These are phyloP conservation scores for Piliocolobus tephrosceles DNA, from an alignment of 2,113 vertebrate species.

Conservation along the genomic window DNA sequence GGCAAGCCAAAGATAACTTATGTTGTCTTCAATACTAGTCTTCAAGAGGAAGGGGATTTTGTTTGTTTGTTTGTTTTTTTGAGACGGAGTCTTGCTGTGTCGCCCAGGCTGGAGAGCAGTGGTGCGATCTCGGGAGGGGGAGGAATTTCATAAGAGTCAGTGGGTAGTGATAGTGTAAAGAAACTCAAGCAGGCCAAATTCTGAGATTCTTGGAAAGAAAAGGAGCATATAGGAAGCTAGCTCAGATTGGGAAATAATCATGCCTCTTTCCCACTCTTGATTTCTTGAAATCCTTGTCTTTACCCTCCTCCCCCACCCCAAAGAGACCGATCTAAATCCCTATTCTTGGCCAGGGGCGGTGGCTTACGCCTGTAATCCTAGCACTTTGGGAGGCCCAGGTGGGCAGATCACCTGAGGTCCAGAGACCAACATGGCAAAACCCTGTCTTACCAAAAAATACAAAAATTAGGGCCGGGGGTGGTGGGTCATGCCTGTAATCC, in stretches of 20 bases:
- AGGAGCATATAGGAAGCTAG: background rate
- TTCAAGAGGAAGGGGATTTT: slow-evolving; percentile 17
- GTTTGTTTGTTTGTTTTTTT: too few relatives aligned
- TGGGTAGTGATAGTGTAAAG: background rate
- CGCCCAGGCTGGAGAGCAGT: too few relatives aligned
- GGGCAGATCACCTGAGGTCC: too few relatives aligned
- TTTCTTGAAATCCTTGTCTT: slow-evolving; percentile 15
- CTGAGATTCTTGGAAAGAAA: background rate
- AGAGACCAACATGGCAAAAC: too few relatives aligned
- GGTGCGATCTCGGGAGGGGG: background rate
- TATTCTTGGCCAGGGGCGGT: too few relatives aligned
- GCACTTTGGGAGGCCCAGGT: too few relatives aligned
- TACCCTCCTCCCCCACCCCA: background rate
- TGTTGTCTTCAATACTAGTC: background rate
- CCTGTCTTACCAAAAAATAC: too few relatives aligned
- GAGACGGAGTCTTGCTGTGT: too few relatives aligned
- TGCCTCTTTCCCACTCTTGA: background rate
- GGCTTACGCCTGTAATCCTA: too few relatives aligned
- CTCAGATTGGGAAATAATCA: background rate
- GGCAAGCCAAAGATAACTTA: background rate
- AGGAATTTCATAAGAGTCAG: background rate
- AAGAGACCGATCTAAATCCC: background rate
- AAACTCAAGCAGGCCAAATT: background rate
- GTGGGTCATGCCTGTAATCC: too few relatives aligned
- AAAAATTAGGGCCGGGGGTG: too few relatives aligned